Base-by-base conservation (phyloP, 2,888 invertebrate species). In the Brassicogethes aeneus region DNA sequence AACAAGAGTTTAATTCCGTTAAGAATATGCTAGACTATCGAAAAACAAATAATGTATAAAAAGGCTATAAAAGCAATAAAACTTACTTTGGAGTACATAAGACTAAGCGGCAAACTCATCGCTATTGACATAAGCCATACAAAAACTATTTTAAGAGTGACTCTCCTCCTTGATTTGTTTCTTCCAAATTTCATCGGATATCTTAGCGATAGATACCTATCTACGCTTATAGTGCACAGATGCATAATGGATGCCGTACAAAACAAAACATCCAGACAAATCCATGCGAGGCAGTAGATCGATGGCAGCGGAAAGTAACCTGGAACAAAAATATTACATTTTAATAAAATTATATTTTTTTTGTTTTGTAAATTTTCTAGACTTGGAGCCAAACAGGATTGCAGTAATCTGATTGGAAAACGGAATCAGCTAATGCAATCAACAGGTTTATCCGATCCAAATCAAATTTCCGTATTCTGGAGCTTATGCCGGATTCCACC, bases 181-280 rank as follows among this genome's bases (percentile, higher is more conserved):
- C 92, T 74, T 23, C 90, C 90, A 56, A 90, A 91, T 60, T 87
- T 82, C 87, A 96, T 92, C 0, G 95, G 95, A 60, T 91, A 91
- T 15, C 91, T 79, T 40, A 92, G 76, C 16, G 91, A 92, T 36
- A 94, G 77, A 68, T 91, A 95, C 59, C 95, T 80, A 71, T 96
- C 96, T 46, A 96, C 84, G 48, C 94, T 93, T 63, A 96, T 95
- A 32, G 94, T 95, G 64, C 95, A 95, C 33, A 96, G 75, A 66
- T 97, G 96, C 81, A 96, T 89, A 57, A 96, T 96, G 51, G 93
- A 93, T 1, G 95, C 92, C 0, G 96, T 96, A 69, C 96, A 96
- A 64, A 94, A 91, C 1, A 96, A 73, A 2, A 96, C 95, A 70
- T 96, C 96, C 60, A 94, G 76, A 56, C 91, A 91, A 53, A 94